Base-by-base conservation (phyloP, 2,113 vertebrate genomes). In the Calidris pygmaea region DNA sequence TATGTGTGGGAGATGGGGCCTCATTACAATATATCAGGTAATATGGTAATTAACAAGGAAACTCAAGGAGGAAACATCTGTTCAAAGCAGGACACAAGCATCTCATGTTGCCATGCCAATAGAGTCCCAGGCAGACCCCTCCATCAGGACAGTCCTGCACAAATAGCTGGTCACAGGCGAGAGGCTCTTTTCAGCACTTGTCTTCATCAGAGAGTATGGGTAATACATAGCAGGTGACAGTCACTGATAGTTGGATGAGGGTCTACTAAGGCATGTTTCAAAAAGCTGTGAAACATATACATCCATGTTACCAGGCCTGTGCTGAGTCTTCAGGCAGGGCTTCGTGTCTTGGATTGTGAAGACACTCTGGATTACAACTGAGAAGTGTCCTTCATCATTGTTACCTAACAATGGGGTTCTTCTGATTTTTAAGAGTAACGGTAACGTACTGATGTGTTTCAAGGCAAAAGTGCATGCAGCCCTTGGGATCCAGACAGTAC, bases 31-130 rank as follows among this genome's bases (percentile, higher is more conserved):
- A 7, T 30, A 35, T 48, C 37, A 47, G 34, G 7, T 41, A 70
- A 43, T 27, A 21, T 0, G 18, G 32, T 59, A 60, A 65, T 70
- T 60, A 53, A 59, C 27, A n/a, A n/a, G 63, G 72, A 53, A 8
- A 24, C 18, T 71, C 23, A 47, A n/a, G 39, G 20, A 74, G 1
- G 3, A 74, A 70, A 52, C 9, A 18, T 26, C 41, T 48, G 37
- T 73, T 79, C 82, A 56, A 73, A 79, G 66, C 30, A 41, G 32
- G 29, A 39, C 52, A 55, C 12, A 81, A 45, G n/a, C 14, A 30
- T 47, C 3, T 0, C 32, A 2, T 81, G 92, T 87, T 74, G 32
- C 47, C 20, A 9, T 0, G 6, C 21, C 3, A 8, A 16, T 16
- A 24, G 18, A 56, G 9, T 20, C 12, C 23, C 55, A 63, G 73